Base-by-base conservation (phyloP, 2,113 vertebrate genomes). In the Nyctibius bracteatus region DNA sequence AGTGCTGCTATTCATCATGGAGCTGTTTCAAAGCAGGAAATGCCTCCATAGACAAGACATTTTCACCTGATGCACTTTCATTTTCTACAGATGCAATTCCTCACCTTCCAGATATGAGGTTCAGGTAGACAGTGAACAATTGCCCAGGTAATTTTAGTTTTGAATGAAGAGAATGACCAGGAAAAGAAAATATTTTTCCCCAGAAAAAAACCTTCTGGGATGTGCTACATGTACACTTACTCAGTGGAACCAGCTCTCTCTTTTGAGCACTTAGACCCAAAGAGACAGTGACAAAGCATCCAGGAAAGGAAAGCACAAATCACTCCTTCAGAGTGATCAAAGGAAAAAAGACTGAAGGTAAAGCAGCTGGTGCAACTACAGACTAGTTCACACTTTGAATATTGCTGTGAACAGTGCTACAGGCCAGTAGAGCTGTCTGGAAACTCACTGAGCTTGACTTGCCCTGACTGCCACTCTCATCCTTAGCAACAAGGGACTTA, bases 21-120 rank as follows among this genome's bases (percentile, higher is more conserved):
- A 79, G 27, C 3, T 33, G 12, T 54, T 71, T 54, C 61, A 58
- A 79, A 49, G 14, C 3, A 79, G 41, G 57, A 90, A 43, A 66
- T 44, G 7, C 10, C 31, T 86, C 41, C 3, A 2, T 31, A 37
- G 4, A 4, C 17, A 12, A 57, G 8, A 13, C 5, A 0, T n/a
- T 88, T 82, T 74, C 2, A 71, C 8, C 19, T 51, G 22, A 59
- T 51, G 10, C 3, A 14, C 15, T 71, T 86, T 30, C 12, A 13
- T 77, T 72, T 88, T 77, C 47, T 41, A 22, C 19, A 51, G 17
- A 28, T 37, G 13, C 2, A 66, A 43, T 73, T 78, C 16, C 33
- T 13, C 11, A 15, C 7, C 15, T 88, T 86, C 25, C 27, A 89
- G 27, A 27, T 43, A 55, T 18, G 35, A 55, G 11, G 4, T 77